A percentile compares a stretch with the other conserved stretches of the same genome.
Conservation (phyloP, 1,140 invertebrate species). For the Zaprionus vittiger region DNA sequence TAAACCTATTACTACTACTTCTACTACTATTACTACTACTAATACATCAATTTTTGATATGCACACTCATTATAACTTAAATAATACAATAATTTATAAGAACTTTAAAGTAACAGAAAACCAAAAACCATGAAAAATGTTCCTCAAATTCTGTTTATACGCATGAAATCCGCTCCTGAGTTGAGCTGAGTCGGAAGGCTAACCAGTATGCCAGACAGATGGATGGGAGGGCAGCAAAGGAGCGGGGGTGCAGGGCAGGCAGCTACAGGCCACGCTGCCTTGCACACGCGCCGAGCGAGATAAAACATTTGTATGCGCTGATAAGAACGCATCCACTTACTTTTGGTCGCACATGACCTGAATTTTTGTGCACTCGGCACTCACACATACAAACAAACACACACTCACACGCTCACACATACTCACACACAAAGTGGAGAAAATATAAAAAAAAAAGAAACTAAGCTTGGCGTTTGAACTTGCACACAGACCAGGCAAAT, state of each 20-base stretch:
- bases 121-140: background rate
- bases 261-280: slow-evolving; percentile 35
- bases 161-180: slow-evolving; percentile 17
- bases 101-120: background rate
- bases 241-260: background rate
- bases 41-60: background rate
- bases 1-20: too few relatives aligned
- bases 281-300: slow-evolving; percentile 74
- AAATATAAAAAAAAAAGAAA: slow-evolving; percentile 54
- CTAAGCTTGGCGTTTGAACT: slow-evolving; percentile 57
- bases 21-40: too few relatives aligned
- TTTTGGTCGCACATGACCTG: slow-evolving; percentile 80
- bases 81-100: background rate
- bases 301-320: slow-evolving; percentile 82
- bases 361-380: slow-evolving; percentile 57
- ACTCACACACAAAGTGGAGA: slow-evolving; percentile 6
- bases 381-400: slow-evolving; percentile 9
- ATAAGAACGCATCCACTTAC: slow-evolving; percentile 82
- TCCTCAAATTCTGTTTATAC: background rate
- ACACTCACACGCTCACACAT: slow-evolving; percentile 3
- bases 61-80: background rate
- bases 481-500: slow-evolving; percentile 65
- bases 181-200: background rate
- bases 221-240: background rate
- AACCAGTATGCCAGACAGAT: background rate